Percentiles rank a stretch among this genome's conserved stretches.
phyloP scores from a whole-genome alignment of 2,113 vertebrate genomes.

The Genyomyrus donnyi region DNA sequence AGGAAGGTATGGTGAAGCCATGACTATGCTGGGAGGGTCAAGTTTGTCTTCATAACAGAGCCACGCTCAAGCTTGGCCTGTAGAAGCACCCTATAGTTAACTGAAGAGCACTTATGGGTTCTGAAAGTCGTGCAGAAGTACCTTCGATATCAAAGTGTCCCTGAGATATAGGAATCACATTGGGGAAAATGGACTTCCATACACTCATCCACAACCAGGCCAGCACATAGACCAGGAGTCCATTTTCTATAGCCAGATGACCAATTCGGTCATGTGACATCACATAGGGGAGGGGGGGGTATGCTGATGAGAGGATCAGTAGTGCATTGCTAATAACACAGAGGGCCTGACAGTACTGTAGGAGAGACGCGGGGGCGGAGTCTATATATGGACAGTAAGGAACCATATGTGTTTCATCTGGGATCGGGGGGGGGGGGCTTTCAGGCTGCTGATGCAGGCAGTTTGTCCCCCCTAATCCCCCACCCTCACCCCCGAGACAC shows the following conservation, averaged over 20 bases:
- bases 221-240: background rate
- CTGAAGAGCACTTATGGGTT: no score
- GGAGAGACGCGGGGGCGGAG: background rate
- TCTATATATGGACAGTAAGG: background rate
- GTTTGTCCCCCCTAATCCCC: background rate
- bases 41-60: background rate
- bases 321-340: background rate
- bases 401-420: background rate
- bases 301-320: no score
- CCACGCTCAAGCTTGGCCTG: background rate
- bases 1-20: background rate
- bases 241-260: background rate
- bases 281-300: background rate
- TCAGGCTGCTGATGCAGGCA: background rate
- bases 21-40: background rate
- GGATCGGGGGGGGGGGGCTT: background rate
- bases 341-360: background rate
- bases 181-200: background rate
- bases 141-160: background rate
- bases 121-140: background rate
- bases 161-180: background rate
- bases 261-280: background rate
- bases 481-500: background rate
- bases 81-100: background rate
- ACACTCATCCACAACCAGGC: background rate